phyloP scores from a whole-genome alignment of 2,113 vertebrate genomes.

The Promerops cafer region DNA sequence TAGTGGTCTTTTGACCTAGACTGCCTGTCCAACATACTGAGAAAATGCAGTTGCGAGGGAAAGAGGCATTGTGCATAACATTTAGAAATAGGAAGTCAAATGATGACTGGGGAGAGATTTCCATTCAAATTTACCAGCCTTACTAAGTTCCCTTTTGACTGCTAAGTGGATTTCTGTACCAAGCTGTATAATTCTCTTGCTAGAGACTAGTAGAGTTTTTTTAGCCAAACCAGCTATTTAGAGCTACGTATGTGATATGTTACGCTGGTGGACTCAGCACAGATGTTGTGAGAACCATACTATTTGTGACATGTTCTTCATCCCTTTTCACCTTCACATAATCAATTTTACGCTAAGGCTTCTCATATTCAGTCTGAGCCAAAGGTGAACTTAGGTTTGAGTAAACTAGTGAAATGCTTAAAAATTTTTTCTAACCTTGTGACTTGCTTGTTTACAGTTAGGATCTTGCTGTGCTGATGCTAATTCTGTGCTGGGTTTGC shows the following conservation, averaged over 20 bases:
- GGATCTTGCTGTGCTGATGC: neutral
- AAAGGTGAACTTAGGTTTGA: neutral
- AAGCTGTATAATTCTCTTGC: neutral
- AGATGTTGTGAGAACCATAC: neutral
- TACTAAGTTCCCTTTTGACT: neutral
- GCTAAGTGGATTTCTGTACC: neutral
- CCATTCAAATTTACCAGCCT: neutral
- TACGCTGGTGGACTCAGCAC: neutral
- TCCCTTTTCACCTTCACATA: neutral
- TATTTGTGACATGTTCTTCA: neutral
- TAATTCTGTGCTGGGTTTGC: neutral
- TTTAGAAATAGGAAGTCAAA: neutral
- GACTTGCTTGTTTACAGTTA: neutral
- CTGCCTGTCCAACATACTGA: neutral
- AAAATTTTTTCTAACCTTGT: neutral
- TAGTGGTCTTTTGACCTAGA: neutral
- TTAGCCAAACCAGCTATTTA: neutral
- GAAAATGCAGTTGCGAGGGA: neutral
- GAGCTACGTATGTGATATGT: neutral
- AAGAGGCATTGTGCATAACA: neutral
- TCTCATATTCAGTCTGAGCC: neutral
- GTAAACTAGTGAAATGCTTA: neutral
- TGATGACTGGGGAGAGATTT: neutral
- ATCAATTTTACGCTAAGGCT: neutral
- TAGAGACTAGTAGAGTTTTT: neutral